Evolutionary conservation across 2,888 invertebrate species (phyloP), one percentile per base, ranked within the genome.

Genomic region (Tetropium fuscum): DNA sequence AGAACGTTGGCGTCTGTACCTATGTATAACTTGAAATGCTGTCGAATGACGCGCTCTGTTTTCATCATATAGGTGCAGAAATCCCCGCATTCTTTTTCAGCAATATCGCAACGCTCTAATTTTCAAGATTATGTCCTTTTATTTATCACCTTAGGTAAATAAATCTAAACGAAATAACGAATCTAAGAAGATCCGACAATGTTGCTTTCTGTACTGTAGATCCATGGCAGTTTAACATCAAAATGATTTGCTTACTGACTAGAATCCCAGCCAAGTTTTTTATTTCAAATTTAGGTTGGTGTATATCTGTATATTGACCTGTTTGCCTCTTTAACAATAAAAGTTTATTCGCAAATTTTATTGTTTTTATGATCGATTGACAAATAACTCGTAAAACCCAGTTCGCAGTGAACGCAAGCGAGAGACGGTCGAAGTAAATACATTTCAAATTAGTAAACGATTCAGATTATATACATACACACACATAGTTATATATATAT

Each of bases 231-330:
- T 48, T 48, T 36, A 48, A 48, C 20, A 34, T 48, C 11, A 36
- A 48, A 51, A 15, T 10, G 38, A 20, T 18, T 48, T 20, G 34
- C 27, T 22, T 34, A 40, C 11, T 22, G 27, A 40, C 25, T 40
- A 38, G 51, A 27, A 51, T 25, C 38, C n/a, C 10, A 27, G 51
- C 51, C 51, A 51, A 51, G 38, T 51, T 51, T 51, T 51, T 51
- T 34, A 51, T 40, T 40, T 51, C 40, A 38, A 51, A 51, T 27
- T 51, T 40, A 38, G 51, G 38, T 51, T 51, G 40, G 38, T 25
- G 34, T 51, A n/a, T n/a, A n/a, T n/a, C n/a, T n/a, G 51, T 51
- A 51, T 51, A 51, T 51, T 51, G 51, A 51, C 51, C 51, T 13
- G 40, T 34, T 51, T 51, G 51, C 51, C 51, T 40, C 25, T 18